phyloP scores from a whole-genome alignment of 1,140 invertebrate genomes.

The Pseudomyrmex flavicornis region DNA sequence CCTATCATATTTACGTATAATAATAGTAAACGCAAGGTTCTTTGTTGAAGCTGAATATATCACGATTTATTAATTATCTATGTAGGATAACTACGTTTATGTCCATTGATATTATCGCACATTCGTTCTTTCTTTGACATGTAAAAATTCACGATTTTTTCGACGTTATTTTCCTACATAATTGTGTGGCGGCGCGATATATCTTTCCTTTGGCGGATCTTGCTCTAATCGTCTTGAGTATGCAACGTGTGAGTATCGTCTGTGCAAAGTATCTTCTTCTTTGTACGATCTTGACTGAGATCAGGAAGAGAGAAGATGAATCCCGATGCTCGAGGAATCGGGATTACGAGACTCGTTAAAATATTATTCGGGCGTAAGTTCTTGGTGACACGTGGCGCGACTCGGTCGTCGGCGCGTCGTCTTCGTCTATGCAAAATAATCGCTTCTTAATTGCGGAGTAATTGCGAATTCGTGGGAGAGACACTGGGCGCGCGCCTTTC shows the following conservation, averaged over 20 bases:
- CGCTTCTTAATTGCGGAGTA: slow-evolving; percentile 83
- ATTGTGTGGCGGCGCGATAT: background rate
- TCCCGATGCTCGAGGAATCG: slow-evolving; percentile 73
- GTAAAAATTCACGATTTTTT: slow-evolving; percentile 9
- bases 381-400: slow-evolving; percentile 82
- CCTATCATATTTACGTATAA: no score
- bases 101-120: background rate
- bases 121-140: background rate
- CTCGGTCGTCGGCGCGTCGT: slow-evolving; percentile 74
- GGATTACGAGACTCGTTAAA: slow-evolving; percentile 84
- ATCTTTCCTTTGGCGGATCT: slow-evolving; percentile 39
- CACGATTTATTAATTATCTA: background rate
- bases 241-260: no score
- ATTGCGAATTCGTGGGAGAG: slow-evolving; percentile 80
- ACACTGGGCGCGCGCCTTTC: slow-evolving; percentile 60
- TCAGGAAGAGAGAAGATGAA: slow-evolving; percentile 43
- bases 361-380: slow-evolving; percentile 83
- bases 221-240: slow-evolving; percentile 69
- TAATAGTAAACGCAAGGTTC: background rate
- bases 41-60: background rate
- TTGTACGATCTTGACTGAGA: slow-evolving; percentile 55
- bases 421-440: slow-evolving; percentile 83
- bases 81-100: no score
- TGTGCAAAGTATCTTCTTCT: slow-evolving; percentile 80
- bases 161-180: slow-evolving; percentile 4